Conservation (phyloP, 1,140 invertebrate species). For the Ectropis grisescens region DNA sequence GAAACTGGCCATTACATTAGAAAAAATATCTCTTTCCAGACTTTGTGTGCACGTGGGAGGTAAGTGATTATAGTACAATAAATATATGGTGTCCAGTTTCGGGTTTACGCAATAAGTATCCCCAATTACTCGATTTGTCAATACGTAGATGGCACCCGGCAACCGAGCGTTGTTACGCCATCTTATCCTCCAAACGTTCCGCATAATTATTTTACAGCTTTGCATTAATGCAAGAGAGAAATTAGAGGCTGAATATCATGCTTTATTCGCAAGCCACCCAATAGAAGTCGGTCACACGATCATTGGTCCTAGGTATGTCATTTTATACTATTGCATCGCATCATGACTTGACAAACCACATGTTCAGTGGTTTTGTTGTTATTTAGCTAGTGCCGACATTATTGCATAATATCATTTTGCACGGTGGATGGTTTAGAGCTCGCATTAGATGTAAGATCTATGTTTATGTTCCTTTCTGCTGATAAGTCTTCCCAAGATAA, state of each 20-base stretch:
- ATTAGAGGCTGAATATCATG: slow-evolving; percentile 44
- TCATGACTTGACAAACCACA: slow-evolving; percentile 56
- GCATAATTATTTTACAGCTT: slow-evolving; percentile 62
- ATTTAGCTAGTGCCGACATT: slow-evolving; percentile 31
- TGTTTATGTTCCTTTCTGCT: slow-evolving; percentile 1
- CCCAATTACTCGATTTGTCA: slow-evolving; percentile 60
- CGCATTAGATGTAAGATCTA: slow-evolving; percentile 6
- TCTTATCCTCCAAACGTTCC: slow-evolving; percentile 66
- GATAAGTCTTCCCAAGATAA: slow-evolving; percentile 25
- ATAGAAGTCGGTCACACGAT: slow-evolving; percentile 37
- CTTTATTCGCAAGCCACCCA: slow-evolving; percentile 33
- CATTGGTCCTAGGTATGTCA: slow-evolving; percentile 55
- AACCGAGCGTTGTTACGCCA: slow-evolving; percentile 68
- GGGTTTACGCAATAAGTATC: slow-evolving; percentile 37
- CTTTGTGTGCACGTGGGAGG: slow-evolving; percentile 66
- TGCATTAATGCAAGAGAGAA: slow-evolving; percentile 33
- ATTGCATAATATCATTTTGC: slow-evolving; percentile 42
- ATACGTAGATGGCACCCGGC: slow-evolving; percentile 62
- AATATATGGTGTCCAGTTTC: slow-evolving; percentile 40
- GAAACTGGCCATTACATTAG: slow-evolving; percentile 71
- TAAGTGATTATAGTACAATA: slow-evolving; percentile 59
- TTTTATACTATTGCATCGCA: slow-evolving; percentile 51
- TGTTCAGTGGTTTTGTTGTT: slow-evolving; percentile 60
- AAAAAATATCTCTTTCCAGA: slow-evolving; percentile 71
- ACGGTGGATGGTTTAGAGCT: slow-evolving; percentile 16